phyloP scores from a whole-genome alignment of 2,888 invertebrate species.

The Myathropa florea region DNA sequence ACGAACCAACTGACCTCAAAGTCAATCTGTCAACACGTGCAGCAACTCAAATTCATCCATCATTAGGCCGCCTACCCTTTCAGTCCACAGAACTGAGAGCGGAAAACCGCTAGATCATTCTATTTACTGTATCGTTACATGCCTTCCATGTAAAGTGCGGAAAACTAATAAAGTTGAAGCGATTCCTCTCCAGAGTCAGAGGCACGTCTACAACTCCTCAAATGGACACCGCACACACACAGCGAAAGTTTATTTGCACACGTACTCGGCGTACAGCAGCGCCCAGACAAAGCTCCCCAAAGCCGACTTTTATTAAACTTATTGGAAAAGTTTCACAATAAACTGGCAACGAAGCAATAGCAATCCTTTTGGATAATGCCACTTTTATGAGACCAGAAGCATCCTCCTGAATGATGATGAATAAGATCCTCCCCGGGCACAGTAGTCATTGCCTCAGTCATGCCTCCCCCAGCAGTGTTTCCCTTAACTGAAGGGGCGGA shows the following conservation, averaged over 20 bases:
- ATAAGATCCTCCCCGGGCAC: slow-evolving; percentile 32
- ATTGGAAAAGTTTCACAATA: slow-evolving; percentile 71
- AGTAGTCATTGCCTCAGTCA: background rate
- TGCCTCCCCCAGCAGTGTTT: background rate
- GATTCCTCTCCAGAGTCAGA: slow-evolving; percentile 31
- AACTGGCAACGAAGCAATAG: slow-evolving; percentile 71
- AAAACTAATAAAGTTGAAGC: slow-evolving; percentile 57
- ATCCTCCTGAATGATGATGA: slow-evolving; percentile 61
- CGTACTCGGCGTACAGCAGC: slow-evolving; percentile 47
- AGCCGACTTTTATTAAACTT: slow-evolving; percentile 71
- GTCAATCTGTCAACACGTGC: slow-evolving; percentile 1
- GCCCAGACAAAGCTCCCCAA: slow-evolving; percentile 57
- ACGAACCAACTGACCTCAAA: background rate
- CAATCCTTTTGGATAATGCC: slow-evolving; percentile 71
- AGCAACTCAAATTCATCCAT: background rate
- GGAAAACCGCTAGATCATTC: background rate
- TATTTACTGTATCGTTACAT: slow-evolving; percentile 26
- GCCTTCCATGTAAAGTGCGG: slow-evolving; percentile 29
- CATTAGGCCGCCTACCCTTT: background rate
- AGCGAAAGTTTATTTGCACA: slow-evolving; percentile 65
- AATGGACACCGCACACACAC: slow-evolving; percentile 59
- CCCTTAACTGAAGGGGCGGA: background rate
- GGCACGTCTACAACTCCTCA: slow-evolving; percentile 33
- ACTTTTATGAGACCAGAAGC: slow-evolving; percentile 67
- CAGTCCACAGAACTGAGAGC: background rate